Evolutionary conservation across 2,113 vertebrate species (phyloP), one percentile per base, ranked within the genome.

Genomic region (Oryzias melastigma): DNA sequence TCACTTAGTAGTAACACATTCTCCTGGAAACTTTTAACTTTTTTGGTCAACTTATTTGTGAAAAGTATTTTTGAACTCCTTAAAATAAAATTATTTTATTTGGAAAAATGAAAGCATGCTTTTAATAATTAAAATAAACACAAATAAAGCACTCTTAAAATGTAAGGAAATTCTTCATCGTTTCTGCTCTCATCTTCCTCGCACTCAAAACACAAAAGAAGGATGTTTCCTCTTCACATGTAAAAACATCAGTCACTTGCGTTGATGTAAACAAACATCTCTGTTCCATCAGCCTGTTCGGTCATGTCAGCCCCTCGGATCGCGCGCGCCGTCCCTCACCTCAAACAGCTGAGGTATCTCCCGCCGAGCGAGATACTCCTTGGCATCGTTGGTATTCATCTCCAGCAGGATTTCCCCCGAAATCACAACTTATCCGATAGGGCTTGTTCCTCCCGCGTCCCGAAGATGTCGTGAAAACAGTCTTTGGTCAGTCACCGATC

Each of bases 291-390:
- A 40, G 52, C 50, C 24, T 24, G 22, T 10, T n/a, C 18, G 51
- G 48, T 48, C 55, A n/a, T 15, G 7, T 47, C 61, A 44, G 19
- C 24, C 50, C 10, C 45, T n/a, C 35, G 20, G 43, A 65, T 40
- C 60, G 19, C 53, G 50, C 61, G 50, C 61, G 29, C 2, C 50
- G 58, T 25, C 15, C 64, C 92, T 90, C 92, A 98, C 96, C 95
- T 98, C 95, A 86, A 98, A 98, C 52, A 98, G 95, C 90, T 95
- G 96, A 62, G 95, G 96, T 73, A 98, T 97, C 90, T 98, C 95
- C 85, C 92, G 92, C 75, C 92, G 92, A 62, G 95, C 88, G 80
- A 98, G 93, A 67, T 98, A 98, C 73, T 98, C 96, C 93, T 96
- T 97, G 48, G 94, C 94, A 65, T 98, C 96, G 86, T 84, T 92